Percentiles rank a stretch among this genome's conserved stretches.
Evolutionary conservation across 2,113 vertebrate species (phyloP).

Genomic region (Stigmatopora argus): DNA sequence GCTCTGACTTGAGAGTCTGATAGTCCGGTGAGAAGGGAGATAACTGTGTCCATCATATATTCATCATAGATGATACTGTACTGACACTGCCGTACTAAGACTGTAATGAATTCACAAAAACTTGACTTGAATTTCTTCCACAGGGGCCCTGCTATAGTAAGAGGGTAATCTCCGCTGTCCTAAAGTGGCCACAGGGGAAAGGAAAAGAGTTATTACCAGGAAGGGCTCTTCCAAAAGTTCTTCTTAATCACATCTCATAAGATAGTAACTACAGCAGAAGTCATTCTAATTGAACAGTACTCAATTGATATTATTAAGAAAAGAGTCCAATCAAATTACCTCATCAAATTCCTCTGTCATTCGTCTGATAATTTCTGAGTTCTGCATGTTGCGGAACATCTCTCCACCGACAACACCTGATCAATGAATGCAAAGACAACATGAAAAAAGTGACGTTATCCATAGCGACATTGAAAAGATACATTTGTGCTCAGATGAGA

Average conservation of each 20-base stretch:
- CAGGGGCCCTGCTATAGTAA: slow-evolving; percentile 96
- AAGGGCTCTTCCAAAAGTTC: not conserved
- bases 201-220: not conserved
- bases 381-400: slow-evolving; percentile 99
- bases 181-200: slow-evolving; percentile 52
- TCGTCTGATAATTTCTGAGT: slow-evolving; percentile 98
- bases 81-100: slow-evolving; percentile 95
- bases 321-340: slow-evolving; percentile 69
- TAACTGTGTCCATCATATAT: slow-evolving; percentile 99
- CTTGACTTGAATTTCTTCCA: slow-evolving; percentile 99
- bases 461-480: not conserved
- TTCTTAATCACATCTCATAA: not conserved
- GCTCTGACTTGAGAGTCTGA: slow-evolving; percentile 98
- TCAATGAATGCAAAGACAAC: slow-evolving; percentile 24
- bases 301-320: not conserved
- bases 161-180: slow-evolving; percentile 97
- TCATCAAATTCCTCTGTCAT: slow-evolving; percentile 99
- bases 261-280: not conserved
- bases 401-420: slow-evolving; percentile 94
- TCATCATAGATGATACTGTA: slow-evolving; percentile 99
- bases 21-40: slow-evolving; percentile 95
- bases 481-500: not conserved
- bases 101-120: slow-evolving; percentile 98
- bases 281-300: not conserved
- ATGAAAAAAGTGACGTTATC: not conserved